Conservation (phyloP, 2,888 invertebrate genomes). For the Lasiommata megera region DNA sequence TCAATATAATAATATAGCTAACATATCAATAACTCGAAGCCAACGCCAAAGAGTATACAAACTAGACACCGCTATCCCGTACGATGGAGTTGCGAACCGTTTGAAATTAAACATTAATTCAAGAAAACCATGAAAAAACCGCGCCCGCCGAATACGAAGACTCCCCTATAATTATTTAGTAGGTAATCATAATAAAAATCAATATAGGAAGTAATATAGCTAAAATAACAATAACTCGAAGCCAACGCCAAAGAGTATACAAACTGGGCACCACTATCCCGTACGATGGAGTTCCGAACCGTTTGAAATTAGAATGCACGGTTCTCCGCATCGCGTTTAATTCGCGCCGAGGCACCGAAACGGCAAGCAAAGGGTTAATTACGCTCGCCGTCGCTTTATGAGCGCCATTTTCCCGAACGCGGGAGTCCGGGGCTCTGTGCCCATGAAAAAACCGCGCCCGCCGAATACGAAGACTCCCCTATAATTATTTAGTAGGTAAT, state of each 20-base stretch:
- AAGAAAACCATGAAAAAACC: no score
- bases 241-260: not conserved
- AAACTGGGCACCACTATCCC: slow-evolving; percentile 2
- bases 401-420: not conserved
- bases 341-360: slow-evolving; percentile 1
- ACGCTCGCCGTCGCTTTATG: slow-evolving; percentile 8
- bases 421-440: not conserved
- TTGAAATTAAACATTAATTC: slow-evolving; percentile 11
- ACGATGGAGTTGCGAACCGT: slow-evolving; percentile 11
- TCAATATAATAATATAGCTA: no score
- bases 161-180: no score
- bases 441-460: no score
- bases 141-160: no score
- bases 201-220: no score
- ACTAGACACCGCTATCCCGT: slow-evolving; percentile 5
- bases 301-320: slow-evolving; percentile 8
- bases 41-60: not conserved
- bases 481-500: no score
- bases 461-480: no score
- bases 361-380: slow-evolving; percentile 6
- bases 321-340: slow-evolving; percentile 4
- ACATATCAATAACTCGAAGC: not conserved
- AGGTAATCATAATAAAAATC: no score
- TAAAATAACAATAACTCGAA: not conserved
- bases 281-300: slow-evolving; percentile 13